A percentile compares a stretch with the other conserved stretches of the same genome.
Evolutionary conservation across 2,888 invertebrate genomes (phyloP).

Genomic region (Calliopum simillimum): DNA sequence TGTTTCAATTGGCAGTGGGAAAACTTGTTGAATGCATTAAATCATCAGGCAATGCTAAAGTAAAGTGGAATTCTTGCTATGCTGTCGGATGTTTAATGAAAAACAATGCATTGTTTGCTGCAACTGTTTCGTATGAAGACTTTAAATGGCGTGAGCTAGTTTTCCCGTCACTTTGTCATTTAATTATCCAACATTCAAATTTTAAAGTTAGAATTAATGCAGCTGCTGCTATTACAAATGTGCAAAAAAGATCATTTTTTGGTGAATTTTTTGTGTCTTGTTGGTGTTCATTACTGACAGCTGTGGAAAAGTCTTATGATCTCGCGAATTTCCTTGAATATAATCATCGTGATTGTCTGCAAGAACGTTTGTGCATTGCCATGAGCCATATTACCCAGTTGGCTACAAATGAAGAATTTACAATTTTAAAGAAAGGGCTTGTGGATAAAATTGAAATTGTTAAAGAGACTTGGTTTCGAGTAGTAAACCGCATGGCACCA

Average conservation of each 20-base stretch:
- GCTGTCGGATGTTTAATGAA: slow-evolving; percentile 85
- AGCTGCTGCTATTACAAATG: slow-evolving; percentile 78
- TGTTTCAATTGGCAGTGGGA: slow-evolving; percentile 73
- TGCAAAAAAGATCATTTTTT: slow-evolving; percentile 73
- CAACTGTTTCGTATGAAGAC: slow-evolving; percentile 46
- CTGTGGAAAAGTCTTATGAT: slow-evolving; percentile 82
- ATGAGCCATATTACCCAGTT: slow-evolving; percentile 78
- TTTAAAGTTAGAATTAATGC: slow-evolving; percentile 93
- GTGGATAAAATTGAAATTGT: slow-evolving; percentile 57
- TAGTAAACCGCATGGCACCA: slow-evolving; percentile 63
- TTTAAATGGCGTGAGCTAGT: slow-evolving; percentile 71
- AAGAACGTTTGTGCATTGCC: slow-evolving; percentile 85
- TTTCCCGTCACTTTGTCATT: slow-evolving; percentile 74
- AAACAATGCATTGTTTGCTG: slow-evolving; percentile 67
- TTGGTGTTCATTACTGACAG: slow-evolving; percentile 80
- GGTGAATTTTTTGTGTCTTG: slow-evolving; percentile 72
- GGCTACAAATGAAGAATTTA: slow-evolving; percentile 72
- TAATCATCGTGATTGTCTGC: slow-evolving; percentile 85
- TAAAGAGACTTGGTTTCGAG: slow-evolving; percentile 61
- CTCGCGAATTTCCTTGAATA: slow-evolving; percentile 87
- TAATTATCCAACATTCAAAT: slow-evolving; percentile 81
- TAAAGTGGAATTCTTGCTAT: slow-evolving; percentile 93
- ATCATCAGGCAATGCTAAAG: slow-evolving; percentile 83
- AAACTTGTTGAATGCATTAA: slow-evolving; percentile 78
- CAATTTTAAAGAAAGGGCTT: slow-evolving; percentile 65